Percentiles rank a stretch among this genome's conserved stretches.
phyloP scores from a whole-genome alignment of 2,888 invertebrate genomes.

The Uropetala carovei region DNA sequence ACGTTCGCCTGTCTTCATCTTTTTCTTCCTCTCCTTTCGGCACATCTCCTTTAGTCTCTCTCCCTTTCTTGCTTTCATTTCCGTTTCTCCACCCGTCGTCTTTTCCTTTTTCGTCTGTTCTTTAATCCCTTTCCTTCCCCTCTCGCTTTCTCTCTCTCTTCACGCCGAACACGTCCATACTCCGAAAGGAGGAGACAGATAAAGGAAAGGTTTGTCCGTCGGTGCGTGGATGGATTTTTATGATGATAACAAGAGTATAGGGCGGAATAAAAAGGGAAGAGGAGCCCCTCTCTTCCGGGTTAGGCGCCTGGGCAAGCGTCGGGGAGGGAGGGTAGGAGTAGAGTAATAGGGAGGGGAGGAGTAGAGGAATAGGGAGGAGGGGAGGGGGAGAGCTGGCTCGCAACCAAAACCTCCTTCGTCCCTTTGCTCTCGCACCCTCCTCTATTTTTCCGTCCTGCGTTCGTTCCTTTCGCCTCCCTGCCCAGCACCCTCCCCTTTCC shows the following conservation, averaged over 20 bases:
- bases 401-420: background rate
- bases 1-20: no score
- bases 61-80: no score
- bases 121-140: background rate
- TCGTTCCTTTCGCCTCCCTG: background rate
- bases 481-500: background rate
- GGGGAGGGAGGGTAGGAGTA: background rate
- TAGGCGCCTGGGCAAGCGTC: background rate
- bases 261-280: background rate
- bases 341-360: background rate
- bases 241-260: slow-evolving; percentile 8
- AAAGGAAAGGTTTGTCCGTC: slow-evolving; percentile 12
- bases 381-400: background rate
- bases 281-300: background rate
- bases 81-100: background rate
- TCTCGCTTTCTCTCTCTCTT: background rate
- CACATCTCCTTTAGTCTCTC: no score
- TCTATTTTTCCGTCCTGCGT: background rate
- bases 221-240: slow-evolving; percentile 19
- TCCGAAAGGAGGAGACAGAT: background rate
- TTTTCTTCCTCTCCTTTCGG: no score
- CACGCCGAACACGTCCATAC: background rate
- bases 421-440: background rate
- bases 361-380: background rate
- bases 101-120: background rate